Evolutionary conservation across 2,888 invertebrate genomes (phyloP).

Genomic region (Eristalis tenax): DNA sequence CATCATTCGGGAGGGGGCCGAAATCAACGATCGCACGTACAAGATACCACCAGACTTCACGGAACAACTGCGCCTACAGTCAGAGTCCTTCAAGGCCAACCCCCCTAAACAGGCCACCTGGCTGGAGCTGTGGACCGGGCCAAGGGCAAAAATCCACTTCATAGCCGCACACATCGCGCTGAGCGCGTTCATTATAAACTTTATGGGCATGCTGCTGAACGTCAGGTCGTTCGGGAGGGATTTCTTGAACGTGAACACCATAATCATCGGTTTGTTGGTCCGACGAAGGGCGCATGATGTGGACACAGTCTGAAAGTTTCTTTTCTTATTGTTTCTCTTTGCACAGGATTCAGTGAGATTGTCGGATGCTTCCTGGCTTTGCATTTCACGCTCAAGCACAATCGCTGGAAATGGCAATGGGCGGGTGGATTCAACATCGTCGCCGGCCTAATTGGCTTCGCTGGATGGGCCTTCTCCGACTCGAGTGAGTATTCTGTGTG

Average conservation of each 20-base stretch:
- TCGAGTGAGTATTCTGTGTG: conserved; percentile 75
- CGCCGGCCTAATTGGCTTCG: conserved; percentile 79
- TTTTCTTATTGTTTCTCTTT: neutral
- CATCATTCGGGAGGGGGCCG: conserved; percentile 78
- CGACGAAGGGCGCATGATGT: neutral
- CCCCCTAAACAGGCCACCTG: conserved; percentile 76
- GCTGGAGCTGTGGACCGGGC: conserved; percentile 78
- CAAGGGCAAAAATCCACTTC: conserved; percentile 78
- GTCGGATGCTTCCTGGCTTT: conserved; percentile 80
- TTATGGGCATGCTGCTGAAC: conserved; percentile 82
- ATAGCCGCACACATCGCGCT: conserved; percentile 79
- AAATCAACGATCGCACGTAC: conserved; percentile 78
- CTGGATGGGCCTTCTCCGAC: conserved; percentile 80
- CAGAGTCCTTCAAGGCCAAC: conserved; percentile 75
- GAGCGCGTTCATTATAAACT: conserved; percentile 80
- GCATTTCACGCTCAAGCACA: conserved; percentile 78
- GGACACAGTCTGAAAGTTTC: conserved; percentile 18
- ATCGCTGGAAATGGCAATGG: conserved; percentile 80
- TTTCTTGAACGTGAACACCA: conserved; percentile 80
- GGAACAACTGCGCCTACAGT: conserved; percentile 76
- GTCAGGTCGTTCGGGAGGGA: conserved; percentile 81
- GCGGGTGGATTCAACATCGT: conserved; percentile 80
- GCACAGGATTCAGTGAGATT: conserved; percentile 80
- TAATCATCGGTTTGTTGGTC: conserved; percentile 79
- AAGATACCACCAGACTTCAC: conserved; percentile 78